A percentile compares a stretch with the other conserved stretches of the same genome.
phyloP scores from a whole-genome alignment of 2,113 vertebrate genomes.

The Cynocephalus volans region DNA sequence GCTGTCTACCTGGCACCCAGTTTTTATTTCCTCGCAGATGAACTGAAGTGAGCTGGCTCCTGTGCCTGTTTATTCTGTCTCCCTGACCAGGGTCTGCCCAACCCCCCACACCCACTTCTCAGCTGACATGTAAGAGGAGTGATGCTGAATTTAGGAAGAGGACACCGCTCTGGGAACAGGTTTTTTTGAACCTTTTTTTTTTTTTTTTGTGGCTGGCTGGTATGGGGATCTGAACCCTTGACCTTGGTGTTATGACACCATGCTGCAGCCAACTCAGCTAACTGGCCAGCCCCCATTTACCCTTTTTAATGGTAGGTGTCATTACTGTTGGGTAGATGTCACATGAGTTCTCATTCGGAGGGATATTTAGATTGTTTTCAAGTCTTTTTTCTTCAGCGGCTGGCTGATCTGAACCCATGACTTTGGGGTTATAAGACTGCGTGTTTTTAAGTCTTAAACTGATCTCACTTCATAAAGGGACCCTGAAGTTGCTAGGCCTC shows the following conservation, averaged over 20 bases:
- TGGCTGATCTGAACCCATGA: too few species aligned
- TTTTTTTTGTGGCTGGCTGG: not conserved
- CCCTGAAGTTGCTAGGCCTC: not conserved
- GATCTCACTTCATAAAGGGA: not conserved
- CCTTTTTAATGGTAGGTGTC: too few species aligned
- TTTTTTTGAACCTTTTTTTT: not conserved
- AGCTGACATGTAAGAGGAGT: too few species aligned
- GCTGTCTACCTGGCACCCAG: not conserved
- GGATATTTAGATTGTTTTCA: too few species aligned
- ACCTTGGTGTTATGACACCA: too few species aligned
- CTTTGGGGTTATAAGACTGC: too few species aligned
- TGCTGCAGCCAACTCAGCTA: too few species aligned
- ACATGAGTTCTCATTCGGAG: too few species aligned
- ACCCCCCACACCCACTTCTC: rapidly evolving
- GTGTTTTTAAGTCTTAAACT: not conserved
- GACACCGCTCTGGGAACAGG: rapidly evolving
- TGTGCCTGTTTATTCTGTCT: not conserved
- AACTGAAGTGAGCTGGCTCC: not conserved
- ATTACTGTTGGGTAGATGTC: too few species aligned
- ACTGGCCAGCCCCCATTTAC: too few species aligned
- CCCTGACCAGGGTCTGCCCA: not conserved
- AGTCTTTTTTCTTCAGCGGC: too few species aligned
- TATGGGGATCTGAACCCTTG: too few species aligned
- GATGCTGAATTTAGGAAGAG: not conserved
- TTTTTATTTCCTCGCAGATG: not conserved